Evolutionary conservation across 1,140 invertebrate genomes (phyloP), one percentile per base, ranked within the genome.

Genomic region (Drosophila navojoa): DNA sequence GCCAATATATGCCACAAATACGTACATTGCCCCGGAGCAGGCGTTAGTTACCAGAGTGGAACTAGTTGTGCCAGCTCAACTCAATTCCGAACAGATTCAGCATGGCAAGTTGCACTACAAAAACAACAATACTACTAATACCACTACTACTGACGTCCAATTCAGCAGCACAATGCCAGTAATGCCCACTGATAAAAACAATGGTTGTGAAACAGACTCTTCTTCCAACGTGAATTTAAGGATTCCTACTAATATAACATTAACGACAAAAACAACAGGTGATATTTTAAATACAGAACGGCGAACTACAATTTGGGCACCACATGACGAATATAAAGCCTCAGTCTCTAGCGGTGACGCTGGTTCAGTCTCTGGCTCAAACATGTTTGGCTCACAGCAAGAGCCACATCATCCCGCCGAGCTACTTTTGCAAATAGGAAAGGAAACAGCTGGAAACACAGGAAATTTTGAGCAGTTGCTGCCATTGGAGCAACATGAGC

Each of bases 201-300:
- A 89, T 84, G 84, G 84, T 89, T 89, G 85, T 89, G 85, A 53
- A 77, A 84, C 55, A 72, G 79, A 89, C 71, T 73, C 82, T 10
- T 38, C 35, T 63, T 68, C 81, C 74, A 90, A 64, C 47, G 80
- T 79, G 69, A 80, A 78, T 53, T 42, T 87, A 73, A 82, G 76
- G 76, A 89, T 70, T 89, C 73, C 84, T 89, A 84, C 61, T 80
- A 87, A 80, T 42, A 45, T 89, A 78, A 53, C 70, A 71, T 49
- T 89, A 78, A 50, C 70, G 68, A 67, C 85, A 87, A 69, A 77
- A 72, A 52, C 68, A 68, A 63, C 77, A 55, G 68, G 80, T 90
- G 85, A 87, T 89, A 87, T 77, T 80, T 64, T 89, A 53, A 38
- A 60, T 19, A 35, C 71, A 19, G 84, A 89, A 35, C 50, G 62